These are phyloP conservation scores for Pipa parva DNA, from an alignment of 2,113 vertebrate species.

Conservation along the genomic window DNA sequence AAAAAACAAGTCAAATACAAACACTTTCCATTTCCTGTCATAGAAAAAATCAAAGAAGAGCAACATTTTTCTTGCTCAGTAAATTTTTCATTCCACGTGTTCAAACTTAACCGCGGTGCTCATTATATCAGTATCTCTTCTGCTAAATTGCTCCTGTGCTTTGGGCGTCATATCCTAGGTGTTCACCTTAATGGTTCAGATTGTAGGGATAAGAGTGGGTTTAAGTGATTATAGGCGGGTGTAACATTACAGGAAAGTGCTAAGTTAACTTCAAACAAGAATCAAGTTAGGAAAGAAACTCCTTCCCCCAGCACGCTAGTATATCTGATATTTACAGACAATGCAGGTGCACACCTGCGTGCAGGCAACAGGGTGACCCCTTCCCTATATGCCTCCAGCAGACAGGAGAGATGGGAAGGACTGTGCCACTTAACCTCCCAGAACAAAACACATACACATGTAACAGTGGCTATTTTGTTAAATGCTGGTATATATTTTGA, in stretches of 20 bases:
- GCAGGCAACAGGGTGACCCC: slow-evolving; percentile 38
- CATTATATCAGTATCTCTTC: slow-evolving; percentile 16
- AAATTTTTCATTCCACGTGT: neutral
- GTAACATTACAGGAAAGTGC: slow-evolving; percentile 41
- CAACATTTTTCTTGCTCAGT: too few relatives aligned
- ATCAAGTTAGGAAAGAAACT: slow-evolving; percentile 26
- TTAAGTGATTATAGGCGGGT: slow-evolving; percentile 39
- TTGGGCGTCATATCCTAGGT: slow-evolving; percentile 29
- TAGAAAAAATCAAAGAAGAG: too few relatives aligned
- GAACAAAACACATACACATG: neutral
- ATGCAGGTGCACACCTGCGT: slow-evolving; percentile 37
- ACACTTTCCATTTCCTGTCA: too few relatives aligned
- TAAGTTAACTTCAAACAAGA: slow-evolving; percentile 38
- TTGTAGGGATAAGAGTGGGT: slow-evolving; percentile 41
- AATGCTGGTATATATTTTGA: too few relatives aligned
- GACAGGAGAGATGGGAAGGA: slow-evolving; percentile 13
- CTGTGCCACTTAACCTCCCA: slow-evolving; percentile 9
- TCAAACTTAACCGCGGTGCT: neutral
- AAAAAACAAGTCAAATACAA: neutral
- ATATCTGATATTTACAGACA: slow-evolving; percentile 30
- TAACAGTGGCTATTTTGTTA: too few relatives aligned
- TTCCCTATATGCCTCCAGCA: slow-evolving; percentile 33
- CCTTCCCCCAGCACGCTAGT: neutral
- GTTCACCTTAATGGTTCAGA: slow-evolving; percentile 36
- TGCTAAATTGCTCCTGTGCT: slow-evolving; percentile 37